Conservation (phyloP, 2,888 invertebrate species). For the Eugnorisma glareosa region DNA sequence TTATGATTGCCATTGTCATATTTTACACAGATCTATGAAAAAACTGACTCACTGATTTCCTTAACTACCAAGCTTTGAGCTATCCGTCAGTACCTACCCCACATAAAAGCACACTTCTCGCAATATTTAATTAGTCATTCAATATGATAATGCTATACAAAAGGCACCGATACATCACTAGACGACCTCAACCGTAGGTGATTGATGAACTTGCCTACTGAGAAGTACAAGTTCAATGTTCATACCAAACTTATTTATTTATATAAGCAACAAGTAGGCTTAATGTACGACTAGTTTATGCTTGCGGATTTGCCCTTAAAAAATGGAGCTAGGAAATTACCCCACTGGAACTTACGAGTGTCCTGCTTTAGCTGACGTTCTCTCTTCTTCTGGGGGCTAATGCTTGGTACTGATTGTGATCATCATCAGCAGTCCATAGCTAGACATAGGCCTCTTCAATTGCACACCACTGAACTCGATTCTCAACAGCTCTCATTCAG, state of each 20-base stretch:
- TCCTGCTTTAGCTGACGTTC: background rate
- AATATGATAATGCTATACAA: slow-evolving; percentile 41
- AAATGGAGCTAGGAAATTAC: background rate
- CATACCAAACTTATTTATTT: slow-evolving; percentile 37
- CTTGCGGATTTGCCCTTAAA: background rate
- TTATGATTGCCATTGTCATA: no score
- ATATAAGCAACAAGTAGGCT: slow-evolving; percentile 37
- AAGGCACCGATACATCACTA: slow-evolving; percentile 39
- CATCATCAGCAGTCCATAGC: background rate
- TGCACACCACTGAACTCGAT: background rate
- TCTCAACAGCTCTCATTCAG: background rate
- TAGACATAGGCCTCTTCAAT: background rate
- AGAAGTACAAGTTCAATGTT: slow-evolving; percentile 17
- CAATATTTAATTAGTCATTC: slow-evolving; percentile 16
- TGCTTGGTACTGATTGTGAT: background rate
- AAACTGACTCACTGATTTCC: background rate
- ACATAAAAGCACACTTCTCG: background rate
- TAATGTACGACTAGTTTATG: background rate
- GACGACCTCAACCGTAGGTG: slow-evolving; percentile 14
- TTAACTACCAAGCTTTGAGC: no score
- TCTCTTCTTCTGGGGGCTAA: background rate
- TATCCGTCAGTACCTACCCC: background rate
- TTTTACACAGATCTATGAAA: no score
- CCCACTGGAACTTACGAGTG: background rate
- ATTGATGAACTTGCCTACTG: slow-evolving; percentile 33